These are phyloP conservation scores for Drosophila borealis DNA, from an alignment of 2,888 invertebrate genomes.

Conservation along the genomic window DNA sequence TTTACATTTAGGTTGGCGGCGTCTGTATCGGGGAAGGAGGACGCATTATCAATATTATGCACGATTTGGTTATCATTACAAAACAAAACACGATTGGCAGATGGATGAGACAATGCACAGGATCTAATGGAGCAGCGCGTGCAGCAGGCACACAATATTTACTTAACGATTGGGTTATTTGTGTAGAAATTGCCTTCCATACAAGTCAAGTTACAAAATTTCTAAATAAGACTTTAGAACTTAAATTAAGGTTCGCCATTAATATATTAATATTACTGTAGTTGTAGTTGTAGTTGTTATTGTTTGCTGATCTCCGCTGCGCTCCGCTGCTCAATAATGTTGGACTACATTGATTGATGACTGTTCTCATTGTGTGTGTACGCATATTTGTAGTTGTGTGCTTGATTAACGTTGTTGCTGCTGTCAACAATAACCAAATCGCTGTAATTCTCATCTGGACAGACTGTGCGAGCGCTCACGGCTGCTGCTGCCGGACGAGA, in stretches of 20 bases:
- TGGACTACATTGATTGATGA: slow-evolving; percentile 39
- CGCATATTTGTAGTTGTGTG: slow-evolving; percentile 67
- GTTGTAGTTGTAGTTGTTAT: slow-evolving; percentile 29
- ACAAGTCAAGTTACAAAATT: slow-evolving; percentile 75
- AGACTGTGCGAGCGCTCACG: slow-evolving; percentile 88
- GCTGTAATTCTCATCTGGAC: slow-evolving; percentile 85
- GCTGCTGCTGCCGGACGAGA: slow-evolving; percentile 85
- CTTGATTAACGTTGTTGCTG: slow-evolving; percentile 64
- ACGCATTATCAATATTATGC: slow-evolving; percentile 63
- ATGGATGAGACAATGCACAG: slow-evolving; percentile 64
- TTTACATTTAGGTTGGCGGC: slow-evolving; percentile 56
- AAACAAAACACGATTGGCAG: slow-evolving; percentile 75
- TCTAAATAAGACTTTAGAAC: slow-evolving; percentile 63
- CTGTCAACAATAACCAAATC: slow-evolving; percentile 86
- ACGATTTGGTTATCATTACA: slow-evolving; percentile 82
- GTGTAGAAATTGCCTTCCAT: slow-evolving; percentile 63
- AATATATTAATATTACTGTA: slow-evolving; percentile 28
- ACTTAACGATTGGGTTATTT: slow-evolving; percentile 43
- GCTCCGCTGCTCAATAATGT: slow-evolving; percentile 30
- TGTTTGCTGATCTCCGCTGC: slow-evolving; percentile 17
- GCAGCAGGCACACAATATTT: slow-evolving; percentile 32
- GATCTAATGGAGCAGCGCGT: slow-evolving; percentile 46
- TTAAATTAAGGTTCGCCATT: slow-evolving; percentile 58
- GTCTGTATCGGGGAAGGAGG: slow-evolving; percentile 40
- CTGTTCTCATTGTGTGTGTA: slow-evolving; percentile 39